These are phyloP conservation scores for Florisuga fusca DNA, from an alignment of 2,797 vertebrate species.

Conservation along the genomic window DNA sequence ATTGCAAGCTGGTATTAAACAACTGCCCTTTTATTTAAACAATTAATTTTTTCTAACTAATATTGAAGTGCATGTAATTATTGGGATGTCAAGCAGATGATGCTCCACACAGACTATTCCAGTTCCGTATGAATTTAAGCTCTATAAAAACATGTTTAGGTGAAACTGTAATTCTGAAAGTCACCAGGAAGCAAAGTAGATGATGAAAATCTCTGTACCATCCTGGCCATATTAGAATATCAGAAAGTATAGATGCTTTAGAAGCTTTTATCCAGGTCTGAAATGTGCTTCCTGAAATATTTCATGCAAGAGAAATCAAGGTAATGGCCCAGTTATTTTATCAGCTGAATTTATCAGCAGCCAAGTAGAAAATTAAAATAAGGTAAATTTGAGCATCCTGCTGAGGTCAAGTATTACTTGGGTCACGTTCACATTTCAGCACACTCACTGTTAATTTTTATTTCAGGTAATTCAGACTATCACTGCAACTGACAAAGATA, in stretches of 20 bases:
- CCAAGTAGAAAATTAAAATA: slow-evolving; percentile 41
- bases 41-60: not conserved
- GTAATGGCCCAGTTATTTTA: slow-evolving; percentile 10
- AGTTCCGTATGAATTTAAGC: not conserved
- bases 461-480: slow-evolving; percentile 95
- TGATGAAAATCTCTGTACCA: not conserved
- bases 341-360: slow-evolving; percentile 3
- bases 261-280: not conserved
- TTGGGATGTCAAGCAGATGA: not conserved
- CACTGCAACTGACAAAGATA: slow-evolving; percentile 92
- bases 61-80: not conserved
- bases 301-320: not conserved
- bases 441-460: slow-evolving; percentile 42
- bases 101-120: not conserved
- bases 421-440: slow-evolving; percentile 30
- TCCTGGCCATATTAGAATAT: not conserved
- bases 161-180: slow-evolving; percentile 2
- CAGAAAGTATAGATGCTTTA: not conserved
- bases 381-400: not conserved
- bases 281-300: not conserved
- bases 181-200: not conserved
- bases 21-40: not conserved
- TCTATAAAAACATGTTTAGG: not conserved
- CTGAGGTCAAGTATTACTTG: not conserved
- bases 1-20: not conserved